phyloP scores from a whole-genome alignment of 2,888 invertebrate genomes.

The Urechis unicinctus region DNA sequence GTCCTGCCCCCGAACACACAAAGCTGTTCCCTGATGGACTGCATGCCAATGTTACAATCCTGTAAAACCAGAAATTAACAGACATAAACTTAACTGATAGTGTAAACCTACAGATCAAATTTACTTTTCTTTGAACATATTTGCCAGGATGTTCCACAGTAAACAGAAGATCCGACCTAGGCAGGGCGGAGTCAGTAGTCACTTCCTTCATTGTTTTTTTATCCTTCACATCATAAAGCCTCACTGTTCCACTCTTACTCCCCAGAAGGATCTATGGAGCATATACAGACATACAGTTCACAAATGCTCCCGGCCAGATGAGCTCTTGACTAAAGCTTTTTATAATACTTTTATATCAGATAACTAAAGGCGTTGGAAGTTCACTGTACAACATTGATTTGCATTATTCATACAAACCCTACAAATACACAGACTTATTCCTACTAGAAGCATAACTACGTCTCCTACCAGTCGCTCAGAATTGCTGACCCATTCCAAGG shows the following conservation, averaged over 20 bases:
- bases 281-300: background rate
- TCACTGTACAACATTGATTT: background rate
- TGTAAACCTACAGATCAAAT: too few relatives aligned
- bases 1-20: slow-evolving; percentile 42
- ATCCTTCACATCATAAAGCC: slow-evolving; percentile 59
- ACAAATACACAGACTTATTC: slow-evolving; percentile 27
- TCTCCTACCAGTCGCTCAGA: background rate
- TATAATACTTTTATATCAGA: too few relatives aligned
- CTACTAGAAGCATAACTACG: background rate
- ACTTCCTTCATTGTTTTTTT: slow-evolving; percentile 58
- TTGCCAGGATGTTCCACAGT: background rate
- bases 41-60: slow-evolving; percentile 45
- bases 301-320: too few relatives aligned
- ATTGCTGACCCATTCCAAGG: slow-evolving; percentile 55
- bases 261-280: slow-evolving; percentile 57
- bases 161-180: slow-evolving; percentile 24
- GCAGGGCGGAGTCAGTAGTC: slow-evolving; percentile 36
- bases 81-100: too few relatives aligned
- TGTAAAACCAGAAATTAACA: slow-evolving; percentile 1
- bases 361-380: background rate
- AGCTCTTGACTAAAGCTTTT: too few relatives aligned
- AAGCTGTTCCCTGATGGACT: slow-evolving; percentile 55
- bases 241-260: slow-evolving; percentile 56
- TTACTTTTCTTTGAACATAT: too few relatives aligned
- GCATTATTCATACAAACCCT: background rate